phyloP scores from a whole-genome alignment of 2,888 invertebrate species.

The Drosophila pseudotalamancana region DNA sequence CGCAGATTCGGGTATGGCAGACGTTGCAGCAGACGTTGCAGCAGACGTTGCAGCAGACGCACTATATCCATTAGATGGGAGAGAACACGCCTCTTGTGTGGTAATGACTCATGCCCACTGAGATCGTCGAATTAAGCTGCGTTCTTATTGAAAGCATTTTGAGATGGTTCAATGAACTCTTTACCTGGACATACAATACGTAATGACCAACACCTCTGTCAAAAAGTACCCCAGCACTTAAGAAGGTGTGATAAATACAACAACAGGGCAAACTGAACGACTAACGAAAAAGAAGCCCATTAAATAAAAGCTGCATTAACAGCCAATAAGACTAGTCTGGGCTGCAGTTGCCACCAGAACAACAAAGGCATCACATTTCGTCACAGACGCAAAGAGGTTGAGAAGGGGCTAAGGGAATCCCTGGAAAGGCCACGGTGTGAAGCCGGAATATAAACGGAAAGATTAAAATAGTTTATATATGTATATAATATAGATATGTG shows the following conservation, averaged over 20 bases:
- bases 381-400: conserved; percentile 31
- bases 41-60: conserved; percentile 46
- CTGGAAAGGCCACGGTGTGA: conserved; percentile 8
- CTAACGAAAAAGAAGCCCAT: conserved; percentile 54
- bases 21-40: conserved; percentile 3
- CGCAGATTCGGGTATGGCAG: conserved; percentile 5
- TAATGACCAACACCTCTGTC: conserved; percentile 55
- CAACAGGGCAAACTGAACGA: conserved; percentile 36
- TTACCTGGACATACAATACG: conserved; percentile 21
- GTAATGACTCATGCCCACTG: not conserved
- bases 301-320: conserved; percentile 73
- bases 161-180: conserved; percentile 41
- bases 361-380: conserved; percentile 66
- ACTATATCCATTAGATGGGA: conserved; percentile 65
- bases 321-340: conserved; percentile 31
- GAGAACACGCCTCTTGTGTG: conserved; percentile 1
- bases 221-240: conserved; percentile 40
- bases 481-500: not conserved
- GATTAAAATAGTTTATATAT: conserved; percentile 3
- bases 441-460: conserved; percentile 8
- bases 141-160: not conserved
- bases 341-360: conserved; percentile 19
- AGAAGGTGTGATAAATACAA: conserved; percentile 56
- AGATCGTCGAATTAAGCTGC: not conserved
- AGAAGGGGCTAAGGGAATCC: conserved; percentile 15